A percentile compares a stretch with the other conserved stretches of the same genome.
phyloP scores from a whole-genome alignment of 2,888 invertebrate genomes.

The Iphiclides podalirius region DNA sequence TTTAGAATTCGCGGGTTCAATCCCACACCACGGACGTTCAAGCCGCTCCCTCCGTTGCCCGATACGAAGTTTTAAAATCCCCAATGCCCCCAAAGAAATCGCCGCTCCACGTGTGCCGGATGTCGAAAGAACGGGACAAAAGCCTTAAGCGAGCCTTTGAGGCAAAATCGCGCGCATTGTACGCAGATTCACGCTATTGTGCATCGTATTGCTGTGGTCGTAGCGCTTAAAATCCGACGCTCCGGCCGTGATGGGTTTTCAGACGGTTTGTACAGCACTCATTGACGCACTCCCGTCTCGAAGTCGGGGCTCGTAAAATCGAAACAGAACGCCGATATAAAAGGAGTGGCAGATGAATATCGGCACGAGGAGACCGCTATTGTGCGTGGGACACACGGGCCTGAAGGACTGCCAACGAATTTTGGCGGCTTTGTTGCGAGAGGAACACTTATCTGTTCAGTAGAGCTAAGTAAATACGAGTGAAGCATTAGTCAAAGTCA shows the following conservation, averaged over 20 bases:
- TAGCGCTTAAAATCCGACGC: conserved; percentile 41
- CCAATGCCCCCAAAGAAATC: conserved; percentile 48
- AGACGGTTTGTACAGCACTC: conserved; percentile 46
- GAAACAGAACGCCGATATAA: conserved; percentile 67
- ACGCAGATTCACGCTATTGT: conserved; percentile 27
- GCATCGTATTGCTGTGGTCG: conserved; percentile 27
- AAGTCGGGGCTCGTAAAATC: conserved; percentile 68
- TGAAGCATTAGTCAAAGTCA: too few species aligned
- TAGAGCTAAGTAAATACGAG: background rate
- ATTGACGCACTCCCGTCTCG: conserved; percentile 54
- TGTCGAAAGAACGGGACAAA: conserved; percentile 60
- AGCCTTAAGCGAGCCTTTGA: conserved; percentile 58
- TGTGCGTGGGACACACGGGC: conserved; percentile 48
- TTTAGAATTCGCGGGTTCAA: conserved; percentile 23
- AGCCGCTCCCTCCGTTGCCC: conserved; percentile 26
- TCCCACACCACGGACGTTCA: conserved; percentile 29
- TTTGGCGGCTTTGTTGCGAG: too few species aligned
- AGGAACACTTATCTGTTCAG: too few species aligned
- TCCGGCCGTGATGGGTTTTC: conserved; percentile 38
- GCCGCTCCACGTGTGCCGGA: conserved; percentile 75
- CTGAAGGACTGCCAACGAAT: background rate
- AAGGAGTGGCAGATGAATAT: conserved; percentile 69
- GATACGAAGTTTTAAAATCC: conserved; percentile 43
- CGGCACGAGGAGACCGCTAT: conserved; percentile 66
- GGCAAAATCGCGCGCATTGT: conserved; percentile 57